Evolutionary conservation across 2,888 invertebrate species (phyloP).

Genomic region (Melipona beecheii): DNA sequence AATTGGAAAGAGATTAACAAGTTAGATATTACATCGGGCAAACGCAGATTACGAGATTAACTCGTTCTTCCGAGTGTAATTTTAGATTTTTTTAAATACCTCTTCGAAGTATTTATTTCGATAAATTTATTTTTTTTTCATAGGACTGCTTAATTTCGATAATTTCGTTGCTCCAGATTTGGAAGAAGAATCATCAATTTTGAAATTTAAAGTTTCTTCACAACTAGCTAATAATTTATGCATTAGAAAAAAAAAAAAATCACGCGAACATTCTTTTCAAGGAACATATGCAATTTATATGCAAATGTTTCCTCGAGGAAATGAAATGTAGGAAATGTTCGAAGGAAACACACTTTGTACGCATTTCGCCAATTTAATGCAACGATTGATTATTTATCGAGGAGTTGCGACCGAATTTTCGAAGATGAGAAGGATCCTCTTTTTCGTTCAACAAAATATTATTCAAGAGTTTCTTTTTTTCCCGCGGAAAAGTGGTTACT

Average conservation of each 20-base stretch:
- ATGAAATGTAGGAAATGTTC: not conserved
- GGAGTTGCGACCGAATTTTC: too few species aligned
- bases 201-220: too few species aligned
- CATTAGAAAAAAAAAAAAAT: not conserved
- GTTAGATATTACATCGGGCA: not conserved
- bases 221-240: not conserved
- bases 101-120: not conserved
- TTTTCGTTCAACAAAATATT: constrained; percentile 2
- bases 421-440: not conserved
- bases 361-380: not conserved
- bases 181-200: too few species aligned
- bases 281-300: not conserved
- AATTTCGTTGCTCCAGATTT: too few species aligned
- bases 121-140: not conserved
- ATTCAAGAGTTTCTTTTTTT: not conserved
- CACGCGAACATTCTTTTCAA: not conserved
- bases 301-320: not conserved
- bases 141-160: too few species aligned
- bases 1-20: not conserved
- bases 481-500: not conserved
- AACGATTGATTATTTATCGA: not conserved
- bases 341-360: not conserved
- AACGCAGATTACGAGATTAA: too few species aligned
- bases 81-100: too few species aligned
- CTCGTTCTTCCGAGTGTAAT: too few species aligned